Evolutionary conservation across 2,888 invertebrate species (phyloP).

Genomic region (Macrosoma leucophasiata): DNA sequence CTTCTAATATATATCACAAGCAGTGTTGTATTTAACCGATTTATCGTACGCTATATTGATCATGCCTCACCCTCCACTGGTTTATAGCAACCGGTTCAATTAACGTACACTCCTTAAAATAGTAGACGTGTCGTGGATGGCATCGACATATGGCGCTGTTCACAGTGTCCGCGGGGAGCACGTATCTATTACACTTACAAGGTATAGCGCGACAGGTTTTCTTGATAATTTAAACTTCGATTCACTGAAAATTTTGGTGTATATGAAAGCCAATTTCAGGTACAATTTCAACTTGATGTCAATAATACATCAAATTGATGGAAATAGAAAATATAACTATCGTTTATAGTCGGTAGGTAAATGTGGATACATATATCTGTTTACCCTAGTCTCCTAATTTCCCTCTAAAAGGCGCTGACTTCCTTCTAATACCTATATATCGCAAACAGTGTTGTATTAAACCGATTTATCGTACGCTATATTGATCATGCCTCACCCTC

Average conservation of each 20-base stretch:
- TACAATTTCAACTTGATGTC: too few relatives aligned
- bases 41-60: conserved; percentile 71
- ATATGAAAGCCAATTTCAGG: too few relatives aligned
- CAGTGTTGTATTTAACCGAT: conserved; percentile 67
- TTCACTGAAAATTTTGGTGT: too few relatives aligned
- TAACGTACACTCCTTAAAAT: too few relatives aligned
- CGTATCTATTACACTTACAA: too few relatives aligned
- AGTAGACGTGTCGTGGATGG: conserved; percentile 7
- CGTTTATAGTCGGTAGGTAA: too few relatives aligned
- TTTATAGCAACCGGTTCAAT: conserved; percentile 59
- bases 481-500: conserved; percentile 57
- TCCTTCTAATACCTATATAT: too few relatives aligned
- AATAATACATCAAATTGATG: too few relatives aligned
- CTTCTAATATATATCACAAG: conserved; percentile 47
- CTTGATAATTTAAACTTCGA: too few relatives aligned
- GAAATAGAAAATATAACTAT: too few relatives aligned
- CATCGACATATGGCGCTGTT: conserved; percentile 13
- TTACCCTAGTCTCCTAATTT: conserved; percentile 68
- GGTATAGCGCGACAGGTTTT: too few relatives aligned
- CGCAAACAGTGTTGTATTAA: conserved; percentile 60
- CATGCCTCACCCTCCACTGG: conserved; percentile 45
- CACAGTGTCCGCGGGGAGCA: conserved; percentile 7
- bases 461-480: conserved; percentile 68
- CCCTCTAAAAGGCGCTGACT: conserved; percentile 66
- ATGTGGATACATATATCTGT: too few relatives aligned